Evolutionary conservation across 2,113 vertebrate species (phyloP).

Genomic region (western clawed frog (Xenopus tropicalis)): DNA sequence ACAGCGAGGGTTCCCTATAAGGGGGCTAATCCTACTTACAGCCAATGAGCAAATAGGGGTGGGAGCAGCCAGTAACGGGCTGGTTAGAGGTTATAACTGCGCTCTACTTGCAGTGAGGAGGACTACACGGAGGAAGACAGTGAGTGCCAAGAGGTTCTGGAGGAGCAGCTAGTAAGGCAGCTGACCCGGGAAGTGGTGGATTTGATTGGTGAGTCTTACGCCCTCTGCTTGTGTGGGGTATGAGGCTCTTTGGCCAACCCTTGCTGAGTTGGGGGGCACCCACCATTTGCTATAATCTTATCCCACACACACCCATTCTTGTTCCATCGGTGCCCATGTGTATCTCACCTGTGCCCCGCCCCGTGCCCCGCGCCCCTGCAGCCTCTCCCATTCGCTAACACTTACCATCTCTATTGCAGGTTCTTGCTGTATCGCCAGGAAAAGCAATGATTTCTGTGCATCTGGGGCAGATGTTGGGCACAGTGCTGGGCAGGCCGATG

Average conservation of each 20-base stretch:
- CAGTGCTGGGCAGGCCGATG: neutral
- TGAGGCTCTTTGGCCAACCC: no score
- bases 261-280: no score
- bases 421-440: constrained; percentile 83
- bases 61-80: no score
- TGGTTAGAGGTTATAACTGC: no score
- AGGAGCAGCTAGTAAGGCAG: constrained; percentile 86
- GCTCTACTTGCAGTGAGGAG: constrained; percentile 65
- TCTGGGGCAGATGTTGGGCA: constrained; percentile 73
- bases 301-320: no score
- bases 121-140: constrained; percentile 79
- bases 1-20: neutral
- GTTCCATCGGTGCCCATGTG: no score
- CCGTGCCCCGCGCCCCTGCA: no score
- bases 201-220: constrained; percentile 79
- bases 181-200: constrained; percentile 92
- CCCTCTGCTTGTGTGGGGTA: neutral
- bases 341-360: no score
- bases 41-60: no score
- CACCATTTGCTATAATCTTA: no score
- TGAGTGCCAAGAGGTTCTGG: constrained; percentile 92
- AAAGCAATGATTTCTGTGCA: constrained; percentile 70
- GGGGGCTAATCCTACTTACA: no score
- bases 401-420: constrained; percentile 60
- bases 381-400: neutral